Percentiles rank a stretch among this genome's conserved stretches.
Evolutionary conservation across 2,888 invertebrate species (phyloP).

Genomic region (Neocrepidodera transversa): DNA sequence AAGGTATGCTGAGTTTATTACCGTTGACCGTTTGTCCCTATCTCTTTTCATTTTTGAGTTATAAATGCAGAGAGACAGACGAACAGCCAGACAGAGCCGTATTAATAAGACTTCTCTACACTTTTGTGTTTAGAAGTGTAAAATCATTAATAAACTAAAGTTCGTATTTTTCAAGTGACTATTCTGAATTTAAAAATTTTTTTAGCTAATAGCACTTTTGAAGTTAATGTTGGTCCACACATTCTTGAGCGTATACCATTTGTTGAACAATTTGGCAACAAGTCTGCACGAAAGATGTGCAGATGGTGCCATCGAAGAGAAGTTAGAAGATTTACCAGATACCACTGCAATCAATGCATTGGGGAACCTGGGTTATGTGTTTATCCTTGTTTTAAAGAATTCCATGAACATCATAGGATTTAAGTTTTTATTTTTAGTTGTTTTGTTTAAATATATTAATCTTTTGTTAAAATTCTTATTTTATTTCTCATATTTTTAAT

Average conservation of each 20-base stretch:
- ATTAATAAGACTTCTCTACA: no score
- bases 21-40: no score
- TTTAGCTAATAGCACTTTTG: no score
- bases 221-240: constrained; percentile 19
- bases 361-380: constrained; percentile 40
- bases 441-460: constrained; percentile 18
- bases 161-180: no score
- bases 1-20: no score
- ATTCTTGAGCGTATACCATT: constrained; percentile 37
- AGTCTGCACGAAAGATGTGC: constrained; percentile 40
- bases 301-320: constrained; percentile 37
- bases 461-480: constrained; percentile 9
- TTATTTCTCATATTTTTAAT: no score
- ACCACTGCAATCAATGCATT: constrained; percentile 38
- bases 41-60: no score
- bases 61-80: no score
- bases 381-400: constrained; percentile 41
- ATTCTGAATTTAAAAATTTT: no score
- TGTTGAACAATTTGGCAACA: constrained; percentile 38
- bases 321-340: constrained; percentile 38
- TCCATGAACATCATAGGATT: constrained; percentile 35
- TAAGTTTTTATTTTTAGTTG: constrained; percentile 21
- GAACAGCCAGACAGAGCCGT: no score
- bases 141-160: no score
- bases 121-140: no score